Percentiles rank a stretch among this genome's conserved stretches.
Evolutionary conservation across 2,113 vertebrate species (phyloP).

Genomic region (Naja naja): DNA sequence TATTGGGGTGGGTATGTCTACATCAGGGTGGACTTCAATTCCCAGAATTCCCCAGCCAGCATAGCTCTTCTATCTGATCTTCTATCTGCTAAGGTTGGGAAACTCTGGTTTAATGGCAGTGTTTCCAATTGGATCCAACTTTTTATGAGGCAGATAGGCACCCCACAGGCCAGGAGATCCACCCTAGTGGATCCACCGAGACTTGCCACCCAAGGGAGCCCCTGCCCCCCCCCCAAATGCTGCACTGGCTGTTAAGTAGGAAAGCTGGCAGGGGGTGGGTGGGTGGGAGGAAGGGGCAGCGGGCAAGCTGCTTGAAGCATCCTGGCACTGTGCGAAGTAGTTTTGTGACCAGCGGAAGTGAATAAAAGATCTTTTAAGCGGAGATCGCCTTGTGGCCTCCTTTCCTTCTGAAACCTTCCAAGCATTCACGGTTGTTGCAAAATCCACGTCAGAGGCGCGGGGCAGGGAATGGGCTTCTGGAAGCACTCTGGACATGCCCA

Average conservation of each 20-base stretch:
- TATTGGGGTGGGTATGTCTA: neutral
- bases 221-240: neutral
- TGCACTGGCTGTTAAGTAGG: neutral
- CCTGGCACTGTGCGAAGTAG: conserved; percentile 21
- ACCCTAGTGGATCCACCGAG: too few relatives aligned
- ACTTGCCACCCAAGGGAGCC: too few relatives aligned
- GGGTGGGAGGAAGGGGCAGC: neutral
- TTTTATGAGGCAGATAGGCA: neutral
- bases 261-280: neutral
- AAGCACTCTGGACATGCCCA: neutral
- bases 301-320: fast-evolving
- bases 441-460: neutral
- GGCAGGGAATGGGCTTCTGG: neutral
- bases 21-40: neutral
- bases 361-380: conserved; percentile 76
- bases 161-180: neutral
- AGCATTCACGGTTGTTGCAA: neutral
- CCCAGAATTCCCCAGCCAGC: neutral
- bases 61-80: too few relatives aligned
- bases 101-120: neutral
- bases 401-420: neutral
- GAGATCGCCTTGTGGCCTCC: neutral
- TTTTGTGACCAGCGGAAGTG: conserved; percentile 58
- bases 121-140: too few relatives aligned
- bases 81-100: neutral